Percentiles rank a stretch among this genome's conserved stretches.
These are phyloP conservation scores for Stercorarius parasiticus DNA, from an alignment of 2,113 vertebrate genomes.

Conservation along the genomic window DNA sequence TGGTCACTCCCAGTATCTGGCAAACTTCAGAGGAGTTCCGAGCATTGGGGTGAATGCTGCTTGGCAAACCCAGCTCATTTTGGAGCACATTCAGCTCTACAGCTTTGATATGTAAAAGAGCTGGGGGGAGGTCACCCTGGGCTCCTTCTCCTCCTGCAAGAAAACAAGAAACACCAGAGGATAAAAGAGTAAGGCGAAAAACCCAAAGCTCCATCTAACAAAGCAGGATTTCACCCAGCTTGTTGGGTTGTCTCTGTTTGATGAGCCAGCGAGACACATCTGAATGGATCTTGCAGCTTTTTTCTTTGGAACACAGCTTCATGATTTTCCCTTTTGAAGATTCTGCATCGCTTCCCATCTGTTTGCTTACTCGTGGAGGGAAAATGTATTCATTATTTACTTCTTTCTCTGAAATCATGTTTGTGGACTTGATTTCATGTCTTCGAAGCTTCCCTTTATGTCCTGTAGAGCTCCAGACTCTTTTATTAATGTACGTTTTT, in stretches of 20 bases:
- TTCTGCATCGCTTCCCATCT: neutral
- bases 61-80: neutral
- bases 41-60: neutral
- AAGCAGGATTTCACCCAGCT: neutral
- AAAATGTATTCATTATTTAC: conserved; percentile 17
- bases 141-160: neutral
- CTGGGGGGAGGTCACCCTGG: neutral
- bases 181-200: neutral
- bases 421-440: neutral
- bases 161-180: neutral
- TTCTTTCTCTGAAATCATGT: neutral
- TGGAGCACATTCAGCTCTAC: neutral
- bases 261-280: neutral
- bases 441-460: neutral
- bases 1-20: neutral
- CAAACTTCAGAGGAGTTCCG: neutral
- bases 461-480: neutral
- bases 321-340: conserved; percentile 1
- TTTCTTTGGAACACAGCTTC: neutral
- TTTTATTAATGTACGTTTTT: neutral
- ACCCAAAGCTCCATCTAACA: neutral
- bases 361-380: neutral
- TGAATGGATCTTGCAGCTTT: neutral
- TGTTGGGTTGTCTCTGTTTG: neutral
- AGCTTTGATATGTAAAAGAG: neutral